These are phyloP conservation scores for Salvelinus fontinalis DNA, from an alignment of 2,113 vertebrate species.

Conservation along the genomic window DNA sequence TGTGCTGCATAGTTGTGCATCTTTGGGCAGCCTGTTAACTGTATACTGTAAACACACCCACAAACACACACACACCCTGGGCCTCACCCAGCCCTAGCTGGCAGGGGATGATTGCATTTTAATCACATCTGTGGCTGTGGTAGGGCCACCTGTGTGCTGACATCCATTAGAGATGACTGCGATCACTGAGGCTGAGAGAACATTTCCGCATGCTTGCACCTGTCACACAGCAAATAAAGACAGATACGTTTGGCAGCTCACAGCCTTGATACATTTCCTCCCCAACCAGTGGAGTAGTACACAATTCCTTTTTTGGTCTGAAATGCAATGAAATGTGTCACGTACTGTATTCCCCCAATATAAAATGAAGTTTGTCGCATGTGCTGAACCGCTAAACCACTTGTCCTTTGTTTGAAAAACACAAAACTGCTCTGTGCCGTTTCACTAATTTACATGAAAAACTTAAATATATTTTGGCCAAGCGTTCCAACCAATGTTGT, in stretches of 20 bases:
- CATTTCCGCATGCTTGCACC: conserved; percentile 61
- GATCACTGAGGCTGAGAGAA: conserved; percentile 47
- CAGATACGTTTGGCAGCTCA: conserved; percentile 34
- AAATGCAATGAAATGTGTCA: conserved; percentile 9
- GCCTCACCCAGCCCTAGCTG: conserved; percentile 1
- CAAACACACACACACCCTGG: conserved; percentile 6
- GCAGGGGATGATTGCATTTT: conserved; percentile 51
- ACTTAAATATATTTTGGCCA: neutral
- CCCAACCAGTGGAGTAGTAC: conserved; percentile 31
- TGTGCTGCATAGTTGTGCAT: neutral
- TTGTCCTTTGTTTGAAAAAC: neutral
- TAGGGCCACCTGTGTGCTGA: conserved; percentile 47
- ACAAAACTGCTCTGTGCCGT: neutral
- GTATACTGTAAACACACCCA: neutral
- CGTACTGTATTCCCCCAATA: conserved; percentile 23
- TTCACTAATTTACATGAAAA: conserved; percentile 8
- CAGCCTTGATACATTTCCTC: conserved; percentile 41
- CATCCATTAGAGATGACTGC: conserved; percentile 58
- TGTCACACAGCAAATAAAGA: conserved; percentile 58
- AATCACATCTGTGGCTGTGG: conserved; percentile 51
- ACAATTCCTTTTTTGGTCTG: conserved; percentile 32
- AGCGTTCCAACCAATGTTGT: conserved; percentile 23
- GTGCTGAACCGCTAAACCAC: conserved; percentile 14
- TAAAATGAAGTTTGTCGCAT: conserved; percentile 2
- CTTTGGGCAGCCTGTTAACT: neutral